phyloP scores from a whole-genome alignment of 2,888 invertebrate species.

The Hemithea aestivaria region DNA sequence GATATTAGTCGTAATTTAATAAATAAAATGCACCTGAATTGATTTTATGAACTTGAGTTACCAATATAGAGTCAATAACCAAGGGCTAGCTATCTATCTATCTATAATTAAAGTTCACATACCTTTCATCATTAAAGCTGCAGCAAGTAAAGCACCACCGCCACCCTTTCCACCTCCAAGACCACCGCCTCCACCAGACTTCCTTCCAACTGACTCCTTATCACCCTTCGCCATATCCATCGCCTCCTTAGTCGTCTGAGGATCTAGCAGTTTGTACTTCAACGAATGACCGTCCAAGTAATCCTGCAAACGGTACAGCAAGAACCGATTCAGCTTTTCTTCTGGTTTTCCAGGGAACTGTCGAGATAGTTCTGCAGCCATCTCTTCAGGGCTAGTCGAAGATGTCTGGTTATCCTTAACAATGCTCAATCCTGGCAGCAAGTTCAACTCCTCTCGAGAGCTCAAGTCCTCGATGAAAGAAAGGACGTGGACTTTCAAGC shows the following conservation, averaged over 20 bases:
- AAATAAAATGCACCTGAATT: too few relatives aligned
- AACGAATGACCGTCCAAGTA: conserved; percentile 87
- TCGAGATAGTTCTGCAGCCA: conserved; percentile 83
- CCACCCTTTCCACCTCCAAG: conserved; percentile 58
- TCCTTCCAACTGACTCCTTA: conserved; percentile 64
- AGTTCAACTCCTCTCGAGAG: conserved; percentile 83
- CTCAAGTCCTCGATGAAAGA: conserved; percentile 87
- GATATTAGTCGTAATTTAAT: too few relatives aligned
- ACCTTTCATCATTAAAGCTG: conserved; percentile 83
- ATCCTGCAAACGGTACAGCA: conserved; percentile 82
- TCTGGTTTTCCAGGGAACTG: conserved; percentile 88
- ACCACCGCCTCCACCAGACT: conserved; percentile 67
- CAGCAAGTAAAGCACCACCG: conserved; percentile 73
- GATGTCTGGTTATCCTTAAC: conserved; percentile 80
- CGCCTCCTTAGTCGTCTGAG: conserved; percentile 79
- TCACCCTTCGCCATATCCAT: conserved; percentile 69
- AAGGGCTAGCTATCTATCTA: too few relatives aligned
- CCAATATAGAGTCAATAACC: too few relatives aligned
- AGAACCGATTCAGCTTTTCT: conserved; percentile 85
- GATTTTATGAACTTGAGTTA: too few relatives aligned
- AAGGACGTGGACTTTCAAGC: conserved; percentile 87
- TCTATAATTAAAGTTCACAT: too few relatives aligned
- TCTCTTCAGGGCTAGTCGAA: conserved; percentile 79
- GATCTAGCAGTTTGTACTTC: conserved; percentile 84
- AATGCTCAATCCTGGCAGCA: conserved; percentile 88